These are phyloP conservation scores for Microcebus lehilahytsara DNA, from an alignment of 2,113 vertebrate species.

Conservation along the genomic window DNA sequence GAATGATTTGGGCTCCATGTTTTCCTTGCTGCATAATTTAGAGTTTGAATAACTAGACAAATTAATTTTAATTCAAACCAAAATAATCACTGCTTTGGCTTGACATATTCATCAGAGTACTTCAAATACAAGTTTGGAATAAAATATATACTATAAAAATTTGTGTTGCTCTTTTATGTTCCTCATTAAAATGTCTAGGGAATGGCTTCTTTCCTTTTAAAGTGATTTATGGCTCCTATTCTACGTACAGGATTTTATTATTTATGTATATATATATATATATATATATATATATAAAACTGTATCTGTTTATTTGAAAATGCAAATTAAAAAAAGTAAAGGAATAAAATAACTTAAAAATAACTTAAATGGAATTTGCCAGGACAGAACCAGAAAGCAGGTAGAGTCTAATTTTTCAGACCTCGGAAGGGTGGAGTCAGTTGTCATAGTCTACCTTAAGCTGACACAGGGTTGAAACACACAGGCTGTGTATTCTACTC, in stretches of 20 bases:
- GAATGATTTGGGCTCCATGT: not conserved
- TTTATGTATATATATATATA: not conserved
- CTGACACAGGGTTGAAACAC: not conserved
- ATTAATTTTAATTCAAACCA: slow-evolving; percentile 58
- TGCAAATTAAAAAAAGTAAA: not conserved
- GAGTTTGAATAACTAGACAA: slow-evolving; percentile 57
- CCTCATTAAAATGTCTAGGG: slow-evolving; percentile 25
- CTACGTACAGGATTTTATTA: not conserved
- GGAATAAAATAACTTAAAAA: not conserved
- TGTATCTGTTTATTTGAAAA: slow-evolving; percentile 17
- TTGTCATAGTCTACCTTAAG: not conserved
- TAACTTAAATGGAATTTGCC: not conserved
- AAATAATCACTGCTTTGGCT: slow-evolving; percentile 43
- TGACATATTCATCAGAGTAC: slow-evolving; percentile 31
- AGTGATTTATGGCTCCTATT: not conserved
- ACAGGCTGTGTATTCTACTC: not conserved
- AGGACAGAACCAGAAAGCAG: not conserved
- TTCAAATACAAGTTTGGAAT: slow-evolving; percentile 34
- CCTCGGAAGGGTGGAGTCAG: accelerated
- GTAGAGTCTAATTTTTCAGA: not conserved
- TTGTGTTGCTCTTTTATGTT: not conserved
- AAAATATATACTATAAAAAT: slow-evolving; percentile 25
- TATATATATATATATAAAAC: not conserved
- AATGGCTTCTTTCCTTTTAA: slow-evolving; percentile 35
- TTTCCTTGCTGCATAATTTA: slow-evolving; percentile 38